Conservation (phyloP, 2,888 invertebrate genomes). For the Parnassius mnemosyne region DNA sequence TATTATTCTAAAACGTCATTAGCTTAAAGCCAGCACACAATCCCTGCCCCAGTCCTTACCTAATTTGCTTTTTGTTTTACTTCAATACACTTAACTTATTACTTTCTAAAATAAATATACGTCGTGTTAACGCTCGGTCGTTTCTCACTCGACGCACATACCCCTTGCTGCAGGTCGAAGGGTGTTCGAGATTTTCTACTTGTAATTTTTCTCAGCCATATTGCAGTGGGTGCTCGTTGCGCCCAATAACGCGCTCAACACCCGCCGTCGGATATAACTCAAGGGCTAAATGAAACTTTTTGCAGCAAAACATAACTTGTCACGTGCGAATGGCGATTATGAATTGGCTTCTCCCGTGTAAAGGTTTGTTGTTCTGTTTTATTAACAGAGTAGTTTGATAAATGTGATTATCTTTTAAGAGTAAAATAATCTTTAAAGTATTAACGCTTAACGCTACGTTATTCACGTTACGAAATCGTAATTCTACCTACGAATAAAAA, state of each 20-base stretch:
- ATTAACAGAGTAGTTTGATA: background rate
- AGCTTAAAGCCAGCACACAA: no score
- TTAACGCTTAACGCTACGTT: no score
- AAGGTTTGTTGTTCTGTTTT: background rate
- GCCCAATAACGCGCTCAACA: constrained; percentile 55
- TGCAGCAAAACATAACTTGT: constrained; percentile 53
- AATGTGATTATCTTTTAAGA: background rate
- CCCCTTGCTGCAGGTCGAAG: constrained; percentile 46
- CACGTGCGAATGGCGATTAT: constrained; percentile 50
- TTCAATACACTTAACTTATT: background rate
- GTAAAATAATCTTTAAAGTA: no score
- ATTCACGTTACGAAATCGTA: no score
- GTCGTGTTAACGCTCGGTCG: constrained; percentile 15
- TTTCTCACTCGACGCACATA: constrained; percentile 11
- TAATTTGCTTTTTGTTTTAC: no score
- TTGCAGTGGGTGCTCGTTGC: constrained; percentile 44
- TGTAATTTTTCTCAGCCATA: constrained; percentile 67
- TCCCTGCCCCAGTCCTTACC: no score
- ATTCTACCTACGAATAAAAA: no score
- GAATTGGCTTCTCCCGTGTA: constrained; percentile 15
- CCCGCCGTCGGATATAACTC: constrained; percentile 56
- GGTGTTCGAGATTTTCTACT: constrained; percentile 58
- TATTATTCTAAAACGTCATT: no score
- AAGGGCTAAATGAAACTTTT: constrained; percentile 68
- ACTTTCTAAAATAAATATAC: background rate